These are phyloP conservation scores for Pammene fasciana DNA, from an alignment of 2,888 invertebrate species.

Conservation along the genomic window DNA sequence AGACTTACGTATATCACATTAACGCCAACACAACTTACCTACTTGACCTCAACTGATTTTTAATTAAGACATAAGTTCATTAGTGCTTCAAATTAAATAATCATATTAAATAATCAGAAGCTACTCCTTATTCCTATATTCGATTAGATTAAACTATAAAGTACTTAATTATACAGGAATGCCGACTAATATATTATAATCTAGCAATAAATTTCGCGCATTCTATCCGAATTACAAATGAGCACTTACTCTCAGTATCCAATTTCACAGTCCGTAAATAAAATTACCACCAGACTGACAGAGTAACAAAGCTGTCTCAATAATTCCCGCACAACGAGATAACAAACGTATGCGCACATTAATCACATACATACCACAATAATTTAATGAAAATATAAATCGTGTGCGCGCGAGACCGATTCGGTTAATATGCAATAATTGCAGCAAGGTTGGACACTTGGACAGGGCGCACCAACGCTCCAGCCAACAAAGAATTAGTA, in stretches of 20 bases:
- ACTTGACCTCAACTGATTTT: too few relatives aligned
- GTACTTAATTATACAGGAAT: background rate
- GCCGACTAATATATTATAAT: slow-evolving; percentile 4
- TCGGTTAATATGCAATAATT: slow-evolving; percentile 76
- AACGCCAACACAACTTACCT: too few relatives aligned
- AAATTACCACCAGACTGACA: slow-evolving; percentile 77
- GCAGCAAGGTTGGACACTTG: slow-evolving; percentile 52
- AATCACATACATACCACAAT: slow-evolving; percentile 62
- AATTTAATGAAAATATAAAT: slow-evolving; percentile 52
- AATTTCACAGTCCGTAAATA: slow-evolving; percentile 81
- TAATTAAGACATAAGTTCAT: too few relatives aligned
- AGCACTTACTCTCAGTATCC: slow-evolving; percentile 54
- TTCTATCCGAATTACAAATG: slow-evolving; percentile 49
- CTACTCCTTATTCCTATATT: background rate
- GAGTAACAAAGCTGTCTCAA: slow-evolving; percentile 77
- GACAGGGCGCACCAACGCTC: too few relatives aligned
- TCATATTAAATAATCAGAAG: too few relatives aligned
- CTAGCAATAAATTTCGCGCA: slow-evolving; percentile 53
- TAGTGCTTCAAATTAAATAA: too few relatives aligned
- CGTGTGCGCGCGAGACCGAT: slow-evolving; percentile 57
- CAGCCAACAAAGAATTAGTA: too few relatives aligned
- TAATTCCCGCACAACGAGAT: slow-evolving; percentile 76
- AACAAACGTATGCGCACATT: slow-evolving; percentile 61
- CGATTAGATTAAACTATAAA: background rate
- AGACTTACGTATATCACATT: too few relatives aligned